Base-by-base conservation (phyloP, 2,888 invertebrate species). In the Autographa pulchrina region DNA sequence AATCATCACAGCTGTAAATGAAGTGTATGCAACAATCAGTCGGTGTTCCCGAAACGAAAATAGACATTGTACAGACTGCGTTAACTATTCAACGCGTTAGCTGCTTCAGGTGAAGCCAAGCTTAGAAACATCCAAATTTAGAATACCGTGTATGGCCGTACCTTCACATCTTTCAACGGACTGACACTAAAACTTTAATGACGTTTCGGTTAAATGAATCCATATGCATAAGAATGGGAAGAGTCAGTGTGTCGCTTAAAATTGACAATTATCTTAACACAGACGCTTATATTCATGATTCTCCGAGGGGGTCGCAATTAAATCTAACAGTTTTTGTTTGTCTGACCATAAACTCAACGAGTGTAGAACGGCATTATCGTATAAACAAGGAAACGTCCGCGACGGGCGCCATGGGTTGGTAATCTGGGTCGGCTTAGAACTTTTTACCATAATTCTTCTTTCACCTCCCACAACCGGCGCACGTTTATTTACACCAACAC, bases 1-100 rank as follows among this genome's bases (percentile, higher is more conserved):
- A 94, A 92, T 93, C 93, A 93, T 90, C 84, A 81, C 87, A 89
- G 87, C 87, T 89, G 90, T 91, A 91, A 92, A 91, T 92, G 89
- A 91, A 91, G 85, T 86, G 87, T 91, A 87, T 89, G 87, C 90
- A 89, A 90, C 89, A 90, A 84, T 90, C 87, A 92, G 92, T 93
- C 92, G 90, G 86, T 90, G 93, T 88, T 92, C 92, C 89, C 91
- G 76, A 88, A 89, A 88, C 86, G 77, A 87, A 93, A 93, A 93
- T 93, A 94, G 90, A 91, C 78, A 86, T 88, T 88, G 87, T 91
- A 86, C 83, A 82, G 84, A 86, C 83, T 82, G 84, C 78, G 76
- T 87, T 84, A 82, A 87, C 84, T 86, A 85, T 89, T 88, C 87
- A 85, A 85, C 89, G 85, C 84, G 75, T 81, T 77, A 80, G 80